These are phyloP conservation scores for Chrysolina oricalcia DNA, from an alignment of 2,888 invertebrate species.

Conservation along the genomic window DNA sequence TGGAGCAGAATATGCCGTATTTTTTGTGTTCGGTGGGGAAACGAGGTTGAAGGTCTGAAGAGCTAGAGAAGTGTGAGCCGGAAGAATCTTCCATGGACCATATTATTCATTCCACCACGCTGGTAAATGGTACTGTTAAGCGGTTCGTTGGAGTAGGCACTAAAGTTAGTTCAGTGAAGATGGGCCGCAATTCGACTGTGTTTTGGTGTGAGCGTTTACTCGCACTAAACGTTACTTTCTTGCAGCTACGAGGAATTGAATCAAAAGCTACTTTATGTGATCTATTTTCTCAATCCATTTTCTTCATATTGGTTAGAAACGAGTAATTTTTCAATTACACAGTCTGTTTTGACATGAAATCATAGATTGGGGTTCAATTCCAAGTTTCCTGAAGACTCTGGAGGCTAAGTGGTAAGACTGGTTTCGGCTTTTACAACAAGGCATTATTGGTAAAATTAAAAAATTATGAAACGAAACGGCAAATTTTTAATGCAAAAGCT, in stretches of 20 bases:
- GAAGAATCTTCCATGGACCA: slow-evolving; percentile 65
- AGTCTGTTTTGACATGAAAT: no score
- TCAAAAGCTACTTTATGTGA: no score
- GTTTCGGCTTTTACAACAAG: no score
- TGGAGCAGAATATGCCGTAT: slow-evolving; percentile 60
- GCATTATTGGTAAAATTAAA: no score
- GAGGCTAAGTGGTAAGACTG: no score
- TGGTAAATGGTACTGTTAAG: slow-evolving; percentile 36
- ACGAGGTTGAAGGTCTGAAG: slow-evolving; percentile 52
- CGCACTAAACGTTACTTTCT: neutral
- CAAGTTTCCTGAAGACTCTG: no score
- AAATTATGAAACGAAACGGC: no score
- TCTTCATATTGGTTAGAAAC: no score
- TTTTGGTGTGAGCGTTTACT: slow-evolving; percentile 32
- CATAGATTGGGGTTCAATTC: no score
- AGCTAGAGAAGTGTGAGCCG: slow-evolving; percentile 63
- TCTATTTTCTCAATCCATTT: no score
- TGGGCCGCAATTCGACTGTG: slow-evolving; percentile 31
- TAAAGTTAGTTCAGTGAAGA: slow-evolving; percentile 29
- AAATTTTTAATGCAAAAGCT: no score
- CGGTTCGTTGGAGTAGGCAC: slow-evolving; percentile 28
- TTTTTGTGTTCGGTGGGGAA: slow-evolving; percentile 39
- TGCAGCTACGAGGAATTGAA: neutral
- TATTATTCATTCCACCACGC: slow-evolving; percentile 62
- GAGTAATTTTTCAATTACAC: no score